phyloP scores from a whole-genome alignment of 2,797 vertebrate genomes.

The Sebastes steindachneri region DNA sequence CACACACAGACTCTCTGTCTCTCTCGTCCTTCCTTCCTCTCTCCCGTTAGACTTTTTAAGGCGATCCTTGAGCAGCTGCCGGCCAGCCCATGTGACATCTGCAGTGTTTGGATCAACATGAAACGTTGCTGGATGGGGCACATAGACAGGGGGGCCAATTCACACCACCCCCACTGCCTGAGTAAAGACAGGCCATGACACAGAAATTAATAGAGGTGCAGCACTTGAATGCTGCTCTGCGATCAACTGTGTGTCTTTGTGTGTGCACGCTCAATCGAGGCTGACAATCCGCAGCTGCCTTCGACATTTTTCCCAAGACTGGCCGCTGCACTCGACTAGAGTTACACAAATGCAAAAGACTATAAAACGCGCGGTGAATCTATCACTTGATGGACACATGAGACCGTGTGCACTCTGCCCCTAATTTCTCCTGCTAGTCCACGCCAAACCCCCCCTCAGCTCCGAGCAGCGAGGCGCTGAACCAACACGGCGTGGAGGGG shows the following conservation, averaged over 20 bases:
- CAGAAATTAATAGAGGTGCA: constrained; percentile 30
- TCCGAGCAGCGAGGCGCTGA: constrained; percentile 10
- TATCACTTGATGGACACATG: constrained; percentile 22
- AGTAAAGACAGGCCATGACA: constrained; percentile 53
- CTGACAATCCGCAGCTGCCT: constrained; percentile 56
- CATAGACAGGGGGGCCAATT: constrained; percentile 30
- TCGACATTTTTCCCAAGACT: constrained; percentile 43
- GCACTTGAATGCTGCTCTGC: constrained; percentile 15
- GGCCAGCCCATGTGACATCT: constrained; percentile 68
- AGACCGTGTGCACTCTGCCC: constrained; percentile 12
- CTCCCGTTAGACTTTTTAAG: constrained; percentile 65
- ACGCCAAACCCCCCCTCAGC: constrained; percentile 13
- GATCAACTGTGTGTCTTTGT: constrained; percentile 18
- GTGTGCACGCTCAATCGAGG: not conserved
- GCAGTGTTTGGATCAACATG: constrained; percentile 68
- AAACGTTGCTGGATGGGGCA: constrained; percentile 30
- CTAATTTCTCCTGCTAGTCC: constrained; percentile 22
- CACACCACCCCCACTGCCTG: constrained; percentile 32
- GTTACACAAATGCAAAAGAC: constrained; percentile 41
- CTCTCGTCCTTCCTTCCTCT: constrained; percentile 42
- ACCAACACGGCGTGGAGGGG: constrained; percentile 13
- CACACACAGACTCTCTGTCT: constrained; percentile 45
- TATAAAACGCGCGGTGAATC: constrained; percentile 29
- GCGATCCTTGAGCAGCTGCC: constrained; percentile 67
- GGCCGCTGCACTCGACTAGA: not conserved